Conservation (phyloP, 1,140 invertebrate genomes). For the Drosophila willistoni region DNA sequence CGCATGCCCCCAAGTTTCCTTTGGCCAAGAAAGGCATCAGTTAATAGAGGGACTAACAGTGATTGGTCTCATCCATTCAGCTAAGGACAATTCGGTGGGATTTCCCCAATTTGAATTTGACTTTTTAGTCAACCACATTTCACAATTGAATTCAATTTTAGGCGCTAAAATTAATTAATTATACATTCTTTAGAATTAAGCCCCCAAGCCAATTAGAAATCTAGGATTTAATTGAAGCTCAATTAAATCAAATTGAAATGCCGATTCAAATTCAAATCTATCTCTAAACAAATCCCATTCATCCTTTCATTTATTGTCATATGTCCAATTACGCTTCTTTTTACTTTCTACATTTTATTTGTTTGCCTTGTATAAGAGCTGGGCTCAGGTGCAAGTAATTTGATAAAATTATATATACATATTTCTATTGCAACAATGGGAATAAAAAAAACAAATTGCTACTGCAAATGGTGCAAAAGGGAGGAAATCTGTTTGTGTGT, state of each 20-base stretch:
- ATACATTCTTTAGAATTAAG: constrained; percentile 18
- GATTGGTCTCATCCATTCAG: neutral
- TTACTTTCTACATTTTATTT: neutral
- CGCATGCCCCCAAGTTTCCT: constrained; percentile 52
- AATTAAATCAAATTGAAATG: constrained; percentile 4
- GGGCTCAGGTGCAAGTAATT: neutral
- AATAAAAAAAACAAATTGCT: constrained; percentile 17
- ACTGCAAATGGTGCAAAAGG: neutral
- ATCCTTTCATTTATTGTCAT: neutral
- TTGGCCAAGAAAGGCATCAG: constrained; percentile 12
- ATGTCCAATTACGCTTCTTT: constrained; percentile 15
- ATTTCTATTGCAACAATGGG: constrained; percentile 1
- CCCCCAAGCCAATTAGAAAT: constrained; percentile 27
- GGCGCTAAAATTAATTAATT: constrained; percentile 43
- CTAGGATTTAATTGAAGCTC: constrained; percentile 8
- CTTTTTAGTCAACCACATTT: neutral
- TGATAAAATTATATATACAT: neutral
- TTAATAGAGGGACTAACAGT: constrained; percentile 48
- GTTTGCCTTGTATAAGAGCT: neutral
- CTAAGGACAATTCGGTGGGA: neutral
- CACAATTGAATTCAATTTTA: constrained; percentile 7
- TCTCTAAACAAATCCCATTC: neutral
- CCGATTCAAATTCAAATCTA: neutral
- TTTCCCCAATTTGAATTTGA: neutral
- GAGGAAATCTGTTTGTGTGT: no score